Evolutionary conservation across 2,888 invertebrate species (phyloP).

Genomic region (Nomada fucata): DNA sequence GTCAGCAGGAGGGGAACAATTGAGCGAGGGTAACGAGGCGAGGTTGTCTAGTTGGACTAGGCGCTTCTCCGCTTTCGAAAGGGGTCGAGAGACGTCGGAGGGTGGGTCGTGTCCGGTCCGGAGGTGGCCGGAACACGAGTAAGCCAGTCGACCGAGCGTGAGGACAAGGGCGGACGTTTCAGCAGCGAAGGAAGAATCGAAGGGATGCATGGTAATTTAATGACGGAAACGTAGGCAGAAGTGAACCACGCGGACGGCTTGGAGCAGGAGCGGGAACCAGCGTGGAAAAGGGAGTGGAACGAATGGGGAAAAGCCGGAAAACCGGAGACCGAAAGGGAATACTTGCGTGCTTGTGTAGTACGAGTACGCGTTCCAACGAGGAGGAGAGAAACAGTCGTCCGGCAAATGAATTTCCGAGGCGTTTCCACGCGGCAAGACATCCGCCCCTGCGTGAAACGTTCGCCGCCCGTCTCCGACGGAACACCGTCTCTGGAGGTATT

Average conservation of each 20-base stretch:
- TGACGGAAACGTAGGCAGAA: constrained; percentile 78
- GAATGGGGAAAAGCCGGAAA: background rate
- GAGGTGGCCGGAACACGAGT: background rate
- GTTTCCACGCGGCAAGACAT: constrained; percentile 66
- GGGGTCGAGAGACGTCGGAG: constrained; percentile 34
- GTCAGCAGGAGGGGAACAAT: constrained; percentile 4
- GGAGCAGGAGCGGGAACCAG: background rate
- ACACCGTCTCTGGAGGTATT: constrained; percentile 46
- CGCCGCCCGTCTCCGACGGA: constrained; percentile 21
- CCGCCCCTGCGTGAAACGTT: constrained; percentile 55
- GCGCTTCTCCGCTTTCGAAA: constrained; percentile 43
- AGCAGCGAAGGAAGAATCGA: background rate
- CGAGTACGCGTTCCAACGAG: constrained; percentile 9
- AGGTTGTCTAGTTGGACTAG: constrained; percentile 43
- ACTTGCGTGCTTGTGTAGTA: background rate
- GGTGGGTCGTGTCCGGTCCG: background rate
- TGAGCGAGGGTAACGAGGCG: constrained; percentile 50
- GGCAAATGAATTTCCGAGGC: constrained; percentile 76
- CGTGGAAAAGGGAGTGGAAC: background rate
- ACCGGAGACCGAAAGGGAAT: background rate
- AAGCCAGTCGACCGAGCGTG: constrained; percentile 17
- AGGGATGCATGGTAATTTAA: constrained; percentile 72
- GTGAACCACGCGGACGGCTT: constrained; percentile 72
- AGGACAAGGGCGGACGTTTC: constrained; percentile 21
- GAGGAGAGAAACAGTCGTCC: constrained; percentile 61